phyloP scores from a whole-genome alignment of 2,797 vertebrate genomes.

The Onychomys leucogaster region DNA sequence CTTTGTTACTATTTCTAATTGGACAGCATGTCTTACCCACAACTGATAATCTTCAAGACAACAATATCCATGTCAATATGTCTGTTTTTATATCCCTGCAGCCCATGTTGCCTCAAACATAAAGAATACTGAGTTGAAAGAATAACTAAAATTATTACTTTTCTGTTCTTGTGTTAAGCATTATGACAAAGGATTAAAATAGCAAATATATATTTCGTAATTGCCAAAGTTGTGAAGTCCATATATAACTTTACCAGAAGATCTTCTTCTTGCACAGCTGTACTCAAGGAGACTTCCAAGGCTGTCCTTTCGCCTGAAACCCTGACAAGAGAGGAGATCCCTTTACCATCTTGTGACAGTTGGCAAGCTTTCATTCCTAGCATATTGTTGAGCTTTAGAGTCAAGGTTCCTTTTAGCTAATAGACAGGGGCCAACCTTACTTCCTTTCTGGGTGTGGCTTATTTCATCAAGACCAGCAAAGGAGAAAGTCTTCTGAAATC shows the following conservation, averaged over 20 bases:
- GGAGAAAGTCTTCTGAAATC: not conserved
- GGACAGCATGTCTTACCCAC: not conserved
- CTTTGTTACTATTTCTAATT: not conserved
- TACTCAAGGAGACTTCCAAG: not conserved
- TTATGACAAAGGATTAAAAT: not conserved
- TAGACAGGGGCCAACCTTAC: not conserved
- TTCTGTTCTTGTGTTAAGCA: not conserved
- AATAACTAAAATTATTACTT: not conserved
- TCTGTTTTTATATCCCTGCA: not conserved
- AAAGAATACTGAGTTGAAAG: not conserved
- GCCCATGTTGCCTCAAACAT: not conserved
- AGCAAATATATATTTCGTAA: not conserved
- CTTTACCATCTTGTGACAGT: not conserved
- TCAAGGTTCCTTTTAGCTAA: not conserved
- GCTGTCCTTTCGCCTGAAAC: not conserved
- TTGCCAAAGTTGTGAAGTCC: not conserved
- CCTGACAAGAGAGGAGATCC: not conserved
- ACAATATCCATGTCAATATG: not conserved
- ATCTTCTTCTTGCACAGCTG: not conserved
- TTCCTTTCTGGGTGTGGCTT: not conserved
- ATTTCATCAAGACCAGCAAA: not conserved
- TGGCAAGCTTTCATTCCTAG: not conserved
- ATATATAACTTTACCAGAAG: not conserved
- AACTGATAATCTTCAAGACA: not conserved
- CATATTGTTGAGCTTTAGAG: not conserved